Conservation (phyloP, 2,113 vertebrate species). For the Canis aureus region DNA sequence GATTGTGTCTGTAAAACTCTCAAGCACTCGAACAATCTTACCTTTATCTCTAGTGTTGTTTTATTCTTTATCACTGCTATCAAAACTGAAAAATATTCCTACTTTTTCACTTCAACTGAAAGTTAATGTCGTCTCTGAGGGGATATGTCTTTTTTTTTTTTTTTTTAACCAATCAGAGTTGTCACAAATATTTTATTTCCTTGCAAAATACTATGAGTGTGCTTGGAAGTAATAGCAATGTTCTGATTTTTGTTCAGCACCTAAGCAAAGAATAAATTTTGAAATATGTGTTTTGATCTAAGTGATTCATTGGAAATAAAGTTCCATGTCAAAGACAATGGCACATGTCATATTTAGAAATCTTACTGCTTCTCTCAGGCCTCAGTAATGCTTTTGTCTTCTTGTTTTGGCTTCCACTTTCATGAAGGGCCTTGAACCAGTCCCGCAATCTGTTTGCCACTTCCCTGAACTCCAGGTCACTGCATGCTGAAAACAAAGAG, state of each 20-base stretch:
- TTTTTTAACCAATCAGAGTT: neutral
- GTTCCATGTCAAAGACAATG: constrained; percentile 29
- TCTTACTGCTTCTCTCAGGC: constrained; percentile 95
- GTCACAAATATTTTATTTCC: neutral
- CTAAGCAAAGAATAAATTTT: neutral
- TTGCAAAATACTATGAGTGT: neutral
- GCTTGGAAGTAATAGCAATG: neutral
- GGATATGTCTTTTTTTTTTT: neutral
- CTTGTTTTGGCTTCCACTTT: constrained; percentile 94
- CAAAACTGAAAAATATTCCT: neutral
- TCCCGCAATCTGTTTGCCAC: constrained; percentile 94
- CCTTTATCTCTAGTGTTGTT: neutral
- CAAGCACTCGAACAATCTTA: neutral
- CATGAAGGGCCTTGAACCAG: constrained; percentile 97
- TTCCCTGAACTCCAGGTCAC: constrained; percentile 94
- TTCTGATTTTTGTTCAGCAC: neutral
- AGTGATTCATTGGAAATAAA: neutral
- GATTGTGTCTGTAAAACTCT: neutral
- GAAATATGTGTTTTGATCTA: neutral
- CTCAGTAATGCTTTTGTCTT: constrained; percentile 91
- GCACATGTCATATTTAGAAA: constrained; percentile 48
- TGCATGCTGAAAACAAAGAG: constrained; percentile 91
- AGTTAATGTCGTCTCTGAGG: neutral
- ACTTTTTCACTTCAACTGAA: neutral
- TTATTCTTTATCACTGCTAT: neutral